phyloP scores from a whole-genome alignment of 2,797 vertebrate genomes.

The Coracias cyanogaster region DNA sequence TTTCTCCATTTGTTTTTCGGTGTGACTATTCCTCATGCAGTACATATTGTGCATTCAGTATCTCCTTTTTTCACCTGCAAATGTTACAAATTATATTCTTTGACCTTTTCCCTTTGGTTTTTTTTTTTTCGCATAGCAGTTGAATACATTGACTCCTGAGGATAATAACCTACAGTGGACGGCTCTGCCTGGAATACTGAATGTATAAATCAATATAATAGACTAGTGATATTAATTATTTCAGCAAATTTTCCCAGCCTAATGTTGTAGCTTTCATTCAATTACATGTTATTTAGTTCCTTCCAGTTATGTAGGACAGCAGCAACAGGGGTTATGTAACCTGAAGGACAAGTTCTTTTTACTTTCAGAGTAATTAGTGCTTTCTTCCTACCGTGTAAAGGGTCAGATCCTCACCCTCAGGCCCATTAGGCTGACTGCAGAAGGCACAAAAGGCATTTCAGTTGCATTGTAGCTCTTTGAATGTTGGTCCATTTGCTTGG shows the following conservation, averaged over 20 bases:
- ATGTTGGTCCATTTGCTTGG: neutral
- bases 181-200: slow-evolving; percentile 20
- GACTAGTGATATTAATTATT: slow-evolving; percentile 36
- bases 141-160: slow-evolving; percentile 16
- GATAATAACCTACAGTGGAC: neutral
- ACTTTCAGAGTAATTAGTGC: neutral
- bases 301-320: neutral
- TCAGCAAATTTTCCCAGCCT: neutral
- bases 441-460: neutral
- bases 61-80: neutral
- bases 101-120: neutral
- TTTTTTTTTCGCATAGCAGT: slow-evolving; percentile 7
- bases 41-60: neutral
- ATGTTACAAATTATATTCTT: slow-evolving; percentile 13
- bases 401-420: neutral
- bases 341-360: neutral
- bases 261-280: neutral
- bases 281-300: neutral
- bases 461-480: neutral
- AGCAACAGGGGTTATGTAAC: neutral
- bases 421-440: neutral
- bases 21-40: neutral
- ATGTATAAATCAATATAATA: slow-evolving; percentile 27
- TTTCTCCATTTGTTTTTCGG: neutral
- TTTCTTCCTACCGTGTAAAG: neutral